A percentile compares a stretch with the other conserved stretches of the same genome.
Conservation (phyloP, 2,888 invertebrate genomes). For the Villa cingulata region DNA sequence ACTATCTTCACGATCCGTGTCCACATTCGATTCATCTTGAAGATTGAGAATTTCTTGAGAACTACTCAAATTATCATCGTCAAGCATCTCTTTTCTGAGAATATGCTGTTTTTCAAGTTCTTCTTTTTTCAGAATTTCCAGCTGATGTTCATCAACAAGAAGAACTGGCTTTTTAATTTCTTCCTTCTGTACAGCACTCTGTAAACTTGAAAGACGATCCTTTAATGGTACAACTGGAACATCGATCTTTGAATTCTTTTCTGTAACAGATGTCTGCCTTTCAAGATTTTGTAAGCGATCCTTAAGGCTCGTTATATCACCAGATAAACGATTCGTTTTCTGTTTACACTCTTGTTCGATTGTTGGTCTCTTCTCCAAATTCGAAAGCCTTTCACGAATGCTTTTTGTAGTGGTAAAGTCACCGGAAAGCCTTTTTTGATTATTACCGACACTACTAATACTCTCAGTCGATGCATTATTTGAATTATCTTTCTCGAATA, state of each 20-base stretch:
- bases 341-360: constrained; percentile 37
- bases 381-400: constrained; percentile 57
- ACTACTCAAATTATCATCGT: constrained; percentile 10
- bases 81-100: constrained; percentile 4
- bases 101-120: constrained; percentile 21
- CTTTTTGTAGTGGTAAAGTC: constrained; percentile 53
- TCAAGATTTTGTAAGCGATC: constrained; percentile 50
- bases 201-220: constrained; percentile 33
- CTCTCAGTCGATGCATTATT: constrained; percentile 8
- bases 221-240: constrained; percentile 30
- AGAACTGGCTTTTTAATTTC: constrained; percentile 28
- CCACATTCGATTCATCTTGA: constrained; percentile 20
- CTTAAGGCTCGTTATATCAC: constrained; percentile 49
- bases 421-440: constrained; percentile 33
- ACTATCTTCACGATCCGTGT: constrained; percentile 57
- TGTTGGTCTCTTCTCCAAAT: constrained; percentile 48
- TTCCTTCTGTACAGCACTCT: constrained; percentile 33
- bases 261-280: constrained; percentile 31
- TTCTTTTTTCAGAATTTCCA: constrained; percentile 38
- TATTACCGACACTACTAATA: constrained; percentile 13
- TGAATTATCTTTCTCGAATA: constrained; percentile 56
- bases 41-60: constrained; percentile 13
- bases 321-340: constrained; percentile 40
- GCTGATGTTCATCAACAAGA: constrained; percentile 37
- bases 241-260: constrained; percentile 20